These are phyloP conservation scores for Xyrauchen texanus DNA, from an alignment of 2,113 vertebrate species.

Conservation along the genomic window DNA sequence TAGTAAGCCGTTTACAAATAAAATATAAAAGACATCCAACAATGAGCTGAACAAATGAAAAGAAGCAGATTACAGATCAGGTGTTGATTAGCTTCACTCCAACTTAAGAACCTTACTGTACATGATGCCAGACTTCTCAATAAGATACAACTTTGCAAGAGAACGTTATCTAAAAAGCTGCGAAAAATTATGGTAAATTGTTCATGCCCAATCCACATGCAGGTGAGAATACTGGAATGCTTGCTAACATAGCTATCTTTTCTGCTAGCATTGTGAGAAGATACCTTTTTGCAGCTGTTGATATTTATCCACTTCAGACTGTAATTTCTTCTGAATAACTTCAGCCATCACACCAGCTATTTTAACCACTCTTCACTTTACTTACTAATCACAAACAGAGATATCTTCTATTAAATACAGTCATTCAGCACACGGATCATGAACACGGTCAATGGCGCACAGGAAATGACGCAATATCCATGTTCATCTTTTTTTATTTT, in stretches of 20 bases:
- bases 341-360: constrained; percentile 75
- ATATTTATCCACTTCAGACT: constrained; percentile 85
- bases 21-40: too few relatives aligned
- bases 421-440: background rate
- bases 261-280: constrained; percentile 26
- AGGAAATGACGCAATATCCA: constrained; percentile 26
- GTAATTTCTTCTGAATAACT: constrained; percentile 83
- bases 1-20: too few relatives aligned
- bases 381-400: background rate
- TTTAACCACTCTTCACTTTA: background rate
- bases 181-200: background rate
- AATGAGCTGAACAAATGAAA: too few relatives aligned
- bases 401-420: background rate
- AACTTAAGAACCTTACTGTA: too few relatives aligned
- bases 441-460: constrained; percentile 37
- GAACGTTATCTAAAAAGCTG: too few relatives aligned
- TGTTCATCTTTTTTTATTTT: background rate
- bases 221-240: background rate
- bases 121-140: too few relatives aligned
- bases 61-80: background rate
- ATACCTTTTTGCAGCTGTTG: constrained; percentile 86
- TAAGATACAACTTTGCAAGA: too few relatives aligned
- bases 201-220: background rate
- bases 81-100: too few relatives aligned
- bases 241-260: background rate